Percentiles rank a stretch among this genome's conserved stretches.
Conservation (phyloP, 2,888 invertebrate genomes). For the Synanthedon andrenaeformis region DNA sequence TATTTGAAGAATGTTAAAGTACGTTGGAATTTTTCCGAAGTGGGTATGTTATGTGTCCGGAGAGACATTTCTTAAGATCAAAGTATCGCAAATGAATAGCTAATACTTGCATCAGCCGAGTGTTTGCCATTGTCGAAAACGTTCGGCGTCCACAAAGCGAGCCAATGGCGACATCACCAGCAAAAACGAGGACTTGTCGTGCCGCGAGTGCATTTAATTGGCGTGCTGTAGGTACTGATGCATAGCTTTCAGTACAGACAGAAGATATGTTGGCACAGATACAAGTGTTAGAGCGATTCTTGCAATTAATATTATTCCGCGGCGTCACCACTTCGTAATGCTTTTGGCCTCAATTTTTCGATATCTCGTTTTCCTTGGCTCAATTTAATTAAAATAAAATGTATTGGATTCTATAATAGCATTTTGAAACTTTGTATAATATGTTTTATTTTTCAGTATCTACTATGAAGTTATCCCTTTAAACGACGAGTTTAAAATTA, state of each 20-base stretch:
- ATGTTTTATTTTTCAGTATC: no score
- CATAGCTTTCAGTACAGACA: neutral
- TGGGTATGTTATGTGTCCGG: neutral
- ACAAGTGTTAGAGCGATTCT: neutral
- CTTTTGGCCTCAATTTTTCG: no score
- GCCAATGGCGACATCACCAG: constrained; percentile 14
- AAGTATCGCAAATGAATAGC: constrained; percentile 21
- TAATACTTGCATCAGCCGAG: constrained; percentile 32
- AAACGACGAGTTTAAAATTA: no score
- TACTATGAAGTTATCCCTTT: no score
- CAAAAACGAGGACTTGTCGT: constrained; percentile 46
- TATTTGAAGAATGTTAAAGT: neutral
- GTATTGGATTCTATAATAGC: neutral
- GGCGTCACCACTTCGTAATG: no score
- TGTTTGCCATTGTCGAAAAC: constrained; percentile 41
- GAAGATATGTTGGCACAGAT: neutral
- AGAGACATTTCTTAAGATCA: constrained; percentile 20
- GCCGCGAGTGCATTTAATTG: constrained; percentile 50
- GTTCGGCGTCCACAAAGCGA: constrained; percentile 50
- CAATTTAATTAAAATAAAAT: neutral
- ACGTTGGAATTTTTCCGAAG: neutral
- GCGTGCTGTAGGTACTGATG: constrained; percentile 15
- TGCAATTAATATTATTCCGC: no score
- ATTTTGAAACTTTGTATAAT: no score
- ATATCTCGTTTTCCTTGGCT: no score